Evolutionary conservation across 2,888 invertebrate genomes (phyloP), one percentile per base, ranked within the genome.

Genomic region (Drosophila lutescens): DNA sequence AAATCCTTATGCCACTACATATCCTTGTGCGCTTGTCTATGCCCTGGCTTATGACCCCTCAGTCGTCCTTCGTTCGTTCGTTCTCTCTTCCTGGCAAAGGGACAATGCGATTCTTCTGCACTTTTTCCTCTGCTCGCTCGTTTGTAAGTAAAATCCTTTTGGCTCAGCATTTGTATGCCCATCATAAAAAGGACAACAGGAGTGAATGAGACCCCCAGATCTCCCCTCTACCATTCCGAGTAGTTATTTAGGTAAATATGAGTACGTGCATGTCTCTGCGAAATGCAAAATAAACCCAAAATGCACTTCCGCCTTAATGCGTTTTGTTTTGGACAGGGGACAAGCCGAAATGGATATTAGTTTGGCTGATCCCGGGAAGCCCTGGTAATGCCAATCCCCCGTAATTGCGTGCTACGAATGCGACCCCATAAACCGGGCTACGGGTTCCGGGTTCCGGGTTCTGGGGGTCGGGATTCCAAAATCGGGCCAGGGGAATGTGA

Each of bases 241-340:
- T 74, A 65, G 75, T 47, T 68, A 63, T 62, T 79, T 79, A 86
- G 83, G 78, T 79, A 86, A 71, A 83, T 80, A 74, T 75, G 72
- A 66, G 75, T 77, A 75, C 83, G 77, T 83, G 80, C 73, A 67
- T 70, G 82, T 60, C 69, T 62, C 66, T 69, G 46, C 63, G 65
- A 30, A 46, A 46, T 86, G 86, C 84, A 76, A 88, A 85, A 49
- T 73, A 72, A 69, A 79, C 86, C 58, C 57, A 51, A 76, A 88
- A 83, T 86, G 89, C 85, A 84, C 84, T 84, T 84, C 88, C 83
- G 83, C 83, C 84, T 88, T 88, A 88, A 84, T 88, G 85, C 86
- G 80, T 88, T 87, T 79, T 86, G 86, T 82, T 79, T 81, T 70
- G 77, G 86, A 66, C 69, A 65, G 40, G 49, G 43, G 66, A 60